Evolutionary conservation across 2,797 vertebrate species (phyloP), one percentile per base, ranked within the genome.

Genomic region (Coendou prehensilis): DNA sequence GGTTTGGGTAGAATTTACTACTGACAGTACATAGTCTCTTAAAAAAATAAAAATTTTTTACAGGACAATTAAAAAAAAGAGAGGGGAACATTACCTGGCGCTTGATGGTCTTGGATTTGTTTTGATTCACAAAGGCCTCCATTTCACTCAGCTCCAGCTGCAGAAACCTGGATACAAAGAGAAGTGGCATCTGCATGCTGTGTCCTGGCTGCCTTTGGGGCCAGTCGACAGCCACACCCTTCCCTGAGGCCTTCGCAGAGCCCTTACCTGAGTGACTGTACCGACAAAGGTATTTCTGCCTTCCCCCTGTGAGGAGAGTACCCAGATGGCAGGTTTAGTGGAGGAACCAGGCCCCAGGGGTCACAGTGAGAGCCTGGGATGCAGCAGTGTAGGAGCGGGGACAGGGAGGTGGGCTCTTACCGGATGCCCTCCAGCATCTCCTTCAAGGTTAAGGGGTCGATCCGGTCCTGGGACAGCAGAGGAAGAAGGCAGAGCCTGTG

Each of bases 371-470:
- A 85, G 37, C 73, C 28, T 4, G 33, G 79, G 59, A 63, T 57
- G 30, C 50, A 83, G 63, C 26, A 9, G 56, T 10, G 14, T 17
- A 33, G 8, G 37, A 52, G 37, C 28, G 9, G 5, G 1, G 6
- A 28, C 9, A 23, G 56, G 37, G 26, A 30, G 54, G 41, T 15
- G 26, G 30, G 41, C 23, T 76, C 97, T 97, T 76, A 99, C 99
- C 99, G 98, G 95, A 99, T 98, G 89, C 98, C 98, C 97, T 99
- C 99, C 97, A 99, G 96, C 99, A 99, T 99, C 97, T 99, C 99
- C 97, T 99, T 99, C 94, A 99, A 97, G 5, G 99, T 98, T 98
- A 99, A 76, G 2, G 98, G 99, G 97, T 99, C 99, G 14, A 99
- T 99, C 97, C 90, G 99, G 94, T 99, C 99, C 99, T 99, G 89